phyloP scores from a whole-genome alignment of 2,888 invertebrate species.

The Xanthia togata region DNA sequence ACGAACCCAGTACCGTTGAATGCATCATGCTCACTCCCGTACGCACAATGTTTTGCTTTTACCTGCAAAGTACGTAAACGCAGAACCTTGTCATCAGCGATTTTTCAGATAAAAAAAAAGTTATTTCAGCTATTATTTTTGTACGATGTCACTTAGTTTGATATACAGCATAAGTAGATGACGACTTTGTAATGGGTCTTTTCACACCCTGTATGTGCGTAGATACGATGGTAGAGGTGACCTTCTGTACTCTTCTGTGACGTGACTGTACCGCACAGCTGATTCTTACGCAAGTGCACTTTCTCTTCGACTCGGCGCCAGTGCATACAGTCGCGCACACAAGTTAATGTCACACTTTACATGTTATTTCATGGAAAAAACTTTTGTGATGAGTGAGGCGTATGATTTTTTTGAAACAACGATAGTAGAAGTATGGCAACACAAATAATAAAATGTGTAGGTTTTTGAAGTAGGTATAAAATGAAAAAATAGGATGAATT shows the following conservation, averaged over 20 bases:
- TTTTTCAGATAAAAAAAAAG: too few species aligned
- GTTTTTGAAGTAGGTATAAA: neutral
- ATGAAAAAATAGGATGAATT: neutral
- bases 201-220: neutral
- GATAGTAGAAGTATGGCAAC: too few species aligned
- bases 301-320: conserved; percentile 73
- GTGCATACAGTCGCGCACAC: conserved; percentile 61
- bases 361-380: conserved; percentile 9
- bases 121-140: neutral
- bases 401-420: neutral
- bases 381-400: conserved; percentile 17
- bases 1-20: neutral
- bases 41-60: too few species aligned
- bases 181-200: neutral
- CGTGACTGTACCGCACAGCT: conserved; percentile 71
- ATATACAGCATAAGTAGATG: neutral
- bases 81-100: too few species aligned
- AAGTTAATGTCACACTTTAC: conserved; percentile 31
- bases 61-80: too few species aligned
- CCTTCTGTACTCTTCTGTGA: conserved; percentile 6
- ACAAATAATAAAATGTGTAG: neutral
- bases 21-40: too few species aligned
- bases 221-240: neutral
- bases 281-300: conserved; percentile 73
- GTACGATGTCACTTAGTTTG: neutral